Conservation (phyloP, 2,113 vertebrate species). For the Progne subis region DNA sequence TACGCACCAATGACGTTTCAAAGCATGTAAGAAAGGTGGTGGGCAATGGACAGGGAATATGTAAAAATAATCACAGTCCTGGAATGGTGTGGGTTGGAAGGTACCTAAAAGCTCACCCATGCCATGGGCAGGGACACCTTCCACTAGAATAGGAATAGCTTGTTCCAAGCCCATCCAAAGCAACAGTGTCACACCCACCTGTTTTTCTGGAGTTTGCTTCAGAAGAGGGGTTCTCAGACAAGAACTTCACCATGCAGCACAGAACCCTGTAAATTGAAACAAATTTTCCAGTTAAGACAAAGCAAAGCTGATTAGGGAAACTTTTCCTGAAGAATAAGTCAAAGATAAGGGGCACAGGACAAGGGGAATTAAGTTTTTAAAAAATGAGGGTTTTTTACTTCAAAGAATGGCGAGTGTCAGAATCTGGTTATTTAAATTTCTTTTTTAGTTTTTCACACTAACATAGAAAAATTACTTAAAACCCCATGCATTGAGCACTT, state of each 20-base stretch:
- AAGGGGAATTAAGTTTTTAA: background rate
- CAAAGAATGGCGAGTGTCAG: background rate
- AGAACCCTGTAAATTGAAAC: background rate
- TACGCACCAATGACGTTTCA: accelerated
- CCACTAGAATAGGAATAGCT: background rate
- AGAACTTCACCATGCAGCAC: background rate
- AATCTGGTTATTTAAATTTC: background rate
- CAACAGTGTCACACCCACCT: background rate
- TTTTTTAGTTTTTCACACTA: background rate
- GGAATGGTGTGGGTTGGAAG: background rate
- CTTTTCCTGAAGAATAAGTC: background rate
- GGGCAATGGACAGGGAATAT: background rate
- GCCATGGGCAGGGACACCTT: background rate
- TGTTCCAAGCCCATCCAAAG: background rate
- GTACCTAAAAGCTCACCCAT: background rate
- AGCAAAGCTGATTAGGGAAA: background rate
- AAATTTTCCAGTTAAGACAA: background rate
- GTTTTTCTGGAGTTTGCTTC: background rate
- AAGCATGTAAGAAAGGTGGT: accelerated
- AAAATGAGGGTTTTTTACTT: background rate
- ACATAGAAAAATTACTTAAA: background rate
- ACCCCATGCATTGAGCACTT: background rate
- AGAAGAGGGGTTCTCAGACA: background rate
- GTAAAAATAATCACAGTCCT: background rate
- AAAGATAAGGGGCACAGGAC: background rate